Base-by-base conservation (phyloP, 2,113 vertebrate species). In the Sorex araneus region DNA sequence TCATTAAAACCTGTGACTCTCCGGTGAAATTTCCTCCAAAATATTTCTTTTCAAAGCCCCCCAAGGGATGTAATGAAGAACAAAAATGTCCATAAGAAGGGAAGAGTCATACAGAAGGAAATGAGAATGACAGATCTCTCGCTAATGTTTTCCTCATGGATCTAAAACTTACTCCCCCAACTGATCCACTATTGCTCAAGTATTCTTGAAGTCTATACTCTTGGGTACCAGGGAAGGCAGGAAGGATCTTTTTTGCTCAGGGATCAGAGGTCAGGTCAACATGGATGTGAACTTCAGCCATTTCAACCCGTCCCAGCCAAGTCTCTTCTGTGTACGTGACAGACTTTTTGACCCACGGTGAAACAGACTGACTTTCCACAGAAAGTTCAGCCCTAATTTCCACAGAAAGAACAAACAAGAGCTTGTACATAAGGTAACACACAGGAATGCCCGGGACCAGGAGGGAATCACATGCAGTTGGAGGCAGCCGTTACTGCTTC, bases 1-100 rank as follows among this genome's bases (percentile, higher is more conserved):
- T 86, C 23, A 83, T 92, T 95, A 92, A 96, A 91, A 73, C 25
- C 40, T 64, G 50, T 94, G 75, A 87, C 77, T 91, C 79, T 94
- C 63, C 75, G 4, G 25, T 81, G 74, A 95, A 89, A 87, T 78
- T 95, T 40, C 11, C 82, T 88, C 66, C 43, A 50, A 74, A 86
- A 81, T 94, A 78, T 10, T 64, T 50, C 66, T 93, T 93, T 45
- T 84, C 43, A 88, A 86, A 50, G 60, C 40, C 28, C 70, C 75
- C 75, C 25, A 83, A 28, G 18, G 57, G 27, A 82, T 66, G 23
- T 1, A 43, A 18, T 47, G 28, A 57, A 84, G 86, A 84, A 77
- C 34, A 92, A 92, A 91, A 95, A 66, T 54, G 11, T 79, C 45
- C 67, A 86, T 83, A n/a, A 90, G n/a, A 86, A 71, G 8, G 45